Conservation (phyloP, 1,140 invertebrate genomes). For the Leptinotarsa texana region DNA sequence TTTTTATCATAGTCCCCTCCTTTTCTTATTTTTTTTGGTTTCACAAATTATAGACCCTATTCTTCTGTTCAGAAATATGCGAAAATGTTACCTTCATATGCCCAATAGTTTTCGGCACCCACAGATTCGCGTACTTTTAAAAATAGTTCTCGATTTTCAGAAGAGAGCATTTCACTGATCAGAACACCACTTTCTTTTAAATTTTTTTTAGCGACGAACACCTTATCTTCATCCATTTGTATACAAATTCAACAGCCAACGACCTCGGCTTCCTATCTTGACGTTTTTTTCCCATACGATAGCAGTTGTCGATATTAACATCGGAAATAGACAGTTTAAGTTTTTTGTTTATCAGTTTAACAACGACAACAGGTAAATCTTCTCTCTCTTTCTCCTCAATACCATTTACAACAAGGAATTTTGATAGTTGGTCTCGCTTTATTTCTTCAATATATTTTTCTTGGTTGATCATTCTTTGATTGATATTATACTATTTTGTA, state of each 20-base stretch:
- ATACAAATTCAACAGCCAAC: neutral
- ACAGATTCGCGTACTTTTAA: neutral
- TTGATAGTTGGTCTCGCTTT: constrained; percentile 4
- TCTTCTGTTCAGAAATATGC: neutral
- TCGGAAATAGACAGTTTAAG: neutral
- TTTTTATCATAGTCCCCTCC: no score
- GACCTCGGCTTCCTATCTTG: constrained; percentile 13
- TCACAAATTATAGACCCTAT: no score
- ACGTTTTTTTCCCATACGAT: constrained; percentile 17
- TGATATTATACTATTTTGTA: neutral
- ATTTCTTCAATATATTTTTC: neutral
- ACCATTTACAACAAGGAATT: constrained; percentile 13
- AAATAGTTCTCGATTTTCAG: constrained; percentile 10
- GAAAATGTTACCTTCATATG: constrained; percentile 1
- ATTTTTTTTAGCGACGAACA: neutral
- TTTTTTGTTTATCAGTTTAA: constrained; percentile 8
- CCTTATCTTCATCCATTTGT: constrained; percentile 1
- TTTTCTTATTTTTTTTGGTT: no score
- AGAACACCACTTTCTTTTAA: constrained; percentile 8
- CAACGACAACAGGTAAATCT: neutral
- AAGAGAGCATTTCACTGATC: constrained; percentile 17
- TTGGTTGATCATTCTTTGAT: constrained; percentile 6
- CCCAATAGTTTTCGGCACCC: no score
- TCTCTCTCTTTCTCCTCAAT: constrained; percentile 8
- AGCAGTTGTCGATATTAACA: neutral